These are phyloP conservation scores for Ichneumoninae sp. DNA, from an alignment of 2,888 invertebrate species.

Conservation along the genomic window DNA sequence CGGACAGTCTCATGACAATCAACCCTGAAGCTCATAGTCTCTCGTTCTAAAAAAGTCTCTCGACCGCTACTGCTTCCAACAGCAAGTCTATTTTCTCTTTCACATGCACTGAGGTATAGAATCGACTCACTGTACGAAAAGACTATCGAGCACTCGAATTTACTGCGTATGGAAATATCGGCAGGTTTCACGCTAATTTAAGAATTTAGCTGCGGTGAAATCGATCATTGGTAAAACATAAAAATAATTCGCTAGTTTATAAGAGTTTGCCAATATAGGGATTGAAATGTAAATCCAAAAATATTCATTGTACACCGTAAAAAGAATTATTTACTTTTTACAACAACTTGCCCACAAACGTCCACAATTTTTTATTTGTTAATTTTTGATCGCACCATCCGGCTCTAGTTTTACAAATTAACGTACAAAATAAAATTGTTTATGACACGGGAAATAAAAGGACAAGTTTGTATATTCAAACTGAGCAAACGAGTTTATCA, in stretches of 20 bases:
- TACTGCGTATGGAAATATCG: neutral
- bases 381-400: too few species aligned
- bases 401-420: too few species aligned
- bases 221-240: neutral
- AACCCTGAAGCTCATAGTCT: conserved; percentile 60
- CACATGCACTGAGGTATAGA: neutral
- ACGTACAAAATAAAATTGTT: too few species aligned
- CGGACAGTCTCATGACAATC: conserved; percentile 53
- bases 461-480: too few species aligned
- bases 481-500: too few species aligned
- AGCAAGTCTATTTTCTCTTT: conserved; percentile 7
- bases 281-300: too few species aligned
- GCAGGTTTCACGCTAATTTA: neutral
- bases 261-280: neutral
- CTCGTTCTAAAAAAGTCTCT: conserved; percentile 8
- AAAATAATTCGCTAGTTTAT: neutral
- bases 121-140: neutral
- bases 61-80: conserved; percentile 24
- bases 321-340: too few species aligned
- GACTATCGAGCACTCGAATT: neutral
- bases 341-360: too few species aligned
- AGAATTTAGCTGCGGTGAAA: neutral
- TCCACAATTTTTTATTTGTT: too few species aligned
- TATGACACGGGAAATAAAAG: too few species aligned
- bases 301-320: too few species aligned